Conservation (phyloP, 2,888 invertebrate genomes). For the Amphipyra tragopoginis region DNA sequence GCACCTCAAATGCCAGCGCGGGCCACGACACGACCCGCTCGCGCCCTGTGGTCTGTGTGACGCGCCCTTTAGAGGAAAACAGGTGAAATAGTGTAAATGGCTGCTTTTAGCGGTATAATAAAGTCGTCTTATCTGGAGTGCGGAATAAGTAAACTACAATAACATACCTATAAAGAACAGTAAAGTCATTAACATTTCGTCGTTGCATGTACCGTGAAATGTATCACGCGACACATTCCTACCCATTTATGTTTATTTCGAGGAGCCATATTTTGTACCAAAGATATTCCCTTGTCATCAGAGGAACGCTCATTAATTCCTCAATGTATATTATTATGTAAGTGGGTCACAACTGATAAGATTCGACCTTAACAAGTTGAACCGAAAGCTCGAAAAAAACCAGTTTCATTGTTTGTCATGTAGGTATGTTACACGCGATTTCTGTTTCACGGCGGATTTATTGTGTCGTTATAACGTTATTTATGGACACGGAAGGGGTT, state of each 20-base stretch:
- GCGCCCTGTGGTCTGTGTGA: no score
- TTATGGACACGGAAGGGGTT: slow-evolving; percentile 56
- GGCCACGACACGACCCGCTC: no score
- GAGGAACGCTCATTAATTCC: slow-evolving; percentile 33
- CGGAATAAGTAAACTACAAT: slow-evolving; percentile 23
- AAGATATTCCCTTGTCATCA: slow-evolving; percentile 51
- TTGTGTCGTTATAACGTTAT: slow-evolving; percentile 57
- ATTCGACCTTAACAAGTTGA: slow-evolving; percentile 53
- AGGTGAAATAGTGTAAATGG: slow-evolving; percentile 16
- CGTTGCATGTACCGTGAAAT: slow-evolving; percentile 36
- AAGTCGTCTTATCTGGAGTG: slow-evolving; percentile 31
- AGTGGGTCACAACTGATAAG: slow-evolving; percentile 53
- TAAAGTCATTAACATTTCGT: slow-evolving; percentile 40
- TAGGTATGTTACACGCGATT: slow-evolving; percentile 62
- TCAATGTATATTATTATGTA: slow-evolving; percentile 44
- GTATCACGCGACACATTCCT: slow-evolving; percentile 36
- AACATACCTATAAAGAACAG: slow-evolving; percentile 38
- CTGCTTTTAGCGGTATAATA: slow-evolving; percentile 23
- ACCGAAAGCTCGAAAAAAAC: slow-evolving; percentile 46
- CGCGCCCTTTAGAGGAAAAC: neutral
- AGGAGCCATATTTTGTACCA: slow-evolving; percentile 19
- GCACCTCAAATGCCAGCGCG: no score
- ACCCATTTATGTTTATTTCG: slow-evolving; percentile 18
- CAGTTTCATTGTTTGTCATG: slow-evolving; percentile 57
- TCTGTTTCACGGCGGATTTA: slow-evolving; percentile 53